Percentiles rank a stretch among this genome's conserved stretches.
Conservation (phyloP, 2,113 vertebrate genomes). For the Tauraco erythrolophus region DNA sequence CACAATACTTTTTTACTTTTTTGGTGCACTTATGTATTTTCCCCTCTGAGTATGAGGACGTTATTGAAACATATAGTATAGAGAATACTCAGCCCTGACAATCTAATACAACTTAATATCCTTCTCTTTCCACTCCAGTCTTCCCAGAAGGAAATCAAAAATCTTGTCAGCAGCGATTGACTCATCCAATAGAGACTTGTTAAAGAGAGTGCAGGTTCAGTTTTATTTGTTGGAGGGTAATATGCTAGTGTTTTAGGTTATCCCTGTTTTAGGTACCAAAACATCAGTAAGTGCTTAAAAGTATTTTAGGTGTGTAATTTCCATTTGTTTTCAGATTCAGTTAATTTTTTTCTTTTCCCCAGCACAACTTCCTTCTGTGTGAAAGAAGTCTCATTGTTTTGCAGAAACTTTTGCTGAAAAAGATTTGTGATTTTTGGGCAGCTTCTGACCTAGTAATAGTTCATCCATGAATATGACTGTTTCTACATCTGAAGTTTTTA, state of each 20-base stretch:
- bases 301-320: neutral
- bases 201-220: neutral
- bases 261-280: neutral
- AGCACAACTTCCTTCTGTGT: neutral
- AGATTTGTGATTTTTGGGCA: neutral
- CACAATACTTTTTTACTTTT: neutral
- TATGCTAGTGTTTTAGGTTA: neutral
- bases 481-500: neutral
- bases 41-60: neutral
- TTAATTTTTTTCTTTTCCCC: neutral
- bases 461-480: neutral
- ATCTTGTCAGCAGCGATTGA: neutral
- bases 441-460: neutral
- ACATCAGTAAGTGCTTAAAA: neutral
- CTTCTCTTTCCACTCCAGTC: neutral
- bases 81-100: neutral
- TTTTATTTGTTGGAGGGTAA: neutral
- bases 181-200: neutral
- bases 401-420: neutral
- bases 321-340: neutral
- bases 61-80: neutral
- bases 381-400: neutral
- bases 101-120: neutral
- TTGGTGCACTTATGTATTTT: neutral
- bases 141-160: neutral